Base-by-base conservation (phyloP, 2,113 vertebrate species). In the Acrocephalus kingi region DNA sequence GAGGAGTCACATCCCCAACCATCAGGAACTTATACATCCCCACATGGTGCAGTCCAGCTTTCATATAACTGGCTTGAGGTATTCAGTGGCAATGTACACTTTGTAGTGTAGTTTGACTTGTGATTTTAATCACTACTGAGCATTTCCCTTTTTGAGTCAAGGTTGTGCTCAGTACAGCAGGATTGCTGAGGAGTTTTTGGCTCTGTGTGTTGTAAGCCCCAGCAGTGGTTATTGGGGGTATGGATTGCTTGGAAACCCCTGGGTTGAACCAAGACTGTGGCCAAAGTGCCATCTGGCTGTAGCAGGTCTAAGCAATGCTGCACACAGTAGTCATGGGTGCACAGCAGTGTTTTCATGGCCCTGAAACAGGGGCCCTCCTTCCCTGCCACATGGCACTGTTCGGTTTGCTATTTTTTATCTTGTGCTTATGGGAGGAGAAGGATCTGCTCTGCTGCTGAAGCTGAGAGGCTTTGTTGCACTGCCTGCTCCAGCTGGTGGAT, bases 241-340 rank as follows among this genome's bases (percentile, higher is more conserved):
- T 15, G 54, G 20, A 33, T 73, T 73, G 39, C 67, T 46, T 6
- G 0, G 7, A 4, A 22, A 15, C 24, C 15, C 15, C 0, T 2
- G 13, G 25, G 46, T 14, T 75, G 67, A 79, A 68, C 43, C 2
- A 4, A 48, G 58, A 28, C 11, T 7, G 58, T 45, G 79, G 67
- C 75, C 62, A 76, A 86, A 80, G 72, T 54, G 35, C 72, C 59
- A 54, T 78, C 61, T 69, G 94, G 25, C 59, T 84, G 18, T 51
- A 56, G 20, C 55, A 41, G 43, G 31, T 66, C 63, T 54, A 39
- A 52, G 85, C 30, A 52, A 2, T 17, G 41, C 55, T 84, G 48
- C 8, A 6, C 10, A 4, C 24, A n/a, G 63, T 19, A 39, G 45
- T 66, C 61, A 21, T 4, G 28, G 35, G 25, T 59, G 62, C 78